phyloP scores from a whole-genome alignment of 2,888 invertebrate species.

The Rutpela maculata region DNA sequence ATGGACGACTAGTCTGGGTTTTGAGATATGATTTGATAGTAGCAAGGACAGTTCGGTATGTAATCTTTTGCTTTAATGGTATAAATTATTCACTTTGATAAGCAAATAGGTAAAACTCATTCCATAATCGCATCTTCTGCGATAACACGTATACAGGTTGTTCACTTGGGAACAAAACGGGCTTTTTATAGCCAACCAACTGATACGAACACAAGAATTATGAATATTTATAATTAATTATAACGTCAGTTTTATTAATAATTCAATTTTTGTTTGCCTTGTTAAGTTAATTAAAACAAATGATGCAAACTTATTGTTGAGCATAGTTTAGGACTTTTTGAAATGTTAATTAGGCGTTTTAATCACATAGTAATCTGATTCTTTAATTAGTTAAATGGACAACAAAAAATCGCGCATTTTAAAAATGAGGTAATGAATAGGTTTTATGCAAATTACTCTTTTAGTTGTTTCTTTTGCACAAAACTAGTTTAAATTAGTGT shows the following conservation, averaged over 20 bases:
- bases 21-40: conserved; percentile 72
- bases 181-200: conserved; percentile 49
- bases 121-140: conserved; percentile 67
- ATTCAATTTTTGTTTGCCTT: conserved; percentile 40
- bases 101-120: conserved; percentile 72
- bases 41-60: conserved; percentile 71
- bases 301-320: conserved; percentile 36
- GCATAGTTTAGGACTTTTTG: conserved; percentile 7
- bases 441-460: not conserved
- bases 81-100: conserved; percentile 72
- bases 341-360: conserved; percentile 29
- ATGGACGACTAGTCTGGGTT: conserved; percentile 66
- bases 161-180: conserved; percentile 58
- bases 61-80: conserved; percentile 72
- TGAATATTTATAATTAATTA: conserved; percentile 46
- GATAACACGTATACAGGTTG: conserved; percentile 54
- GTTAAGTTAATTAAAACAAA: conserved; percentile 36
- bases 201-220: conserved; percentile 34
- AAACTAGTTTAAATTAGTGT: not conserved
- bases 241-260: conserved; percentile 34
- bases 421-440: not conserved
- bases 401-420: conserved; percentile 9
- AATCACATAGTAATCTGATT: not conserved
- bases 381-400: conserved; percentile 9
- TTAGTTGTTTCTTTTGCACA: not conserved